Evolutionary conservation across 2,797 vertebrate species (phyloP), one percentile per base, ranked within the genome.

Genomic region (Setipinna tenuifilis): DNA sequence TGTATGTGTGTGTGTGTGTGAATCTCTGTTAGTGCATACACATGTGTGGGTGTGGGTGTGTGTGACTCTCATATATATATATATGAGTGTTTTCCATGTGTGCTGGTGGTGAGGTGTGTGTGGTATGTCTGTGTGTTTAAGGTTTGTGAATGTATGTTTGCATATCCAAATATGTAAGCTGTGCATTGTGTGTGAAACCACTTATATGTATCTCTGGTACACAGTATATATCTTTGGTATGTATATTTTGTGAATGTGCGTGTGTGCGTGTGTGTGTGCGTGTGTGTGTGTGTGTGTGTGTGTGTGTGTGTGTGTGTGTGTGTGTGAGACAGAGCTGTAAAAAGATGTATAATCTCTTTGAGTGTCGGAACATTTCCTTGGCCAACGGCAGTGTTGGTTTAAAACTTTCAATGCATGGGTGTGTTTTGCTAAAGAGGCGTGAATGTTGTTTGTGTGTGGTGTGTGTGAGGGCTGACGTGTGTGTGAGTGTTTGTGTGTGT

Each of bases 341-440:
- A 68, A 25, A 28, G 62, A 71, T 35, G 68, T 14, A 28, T 71
- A 71, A 35, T 71, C 25, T 14, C 28, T 35, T 71, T 35, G 28
- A 71, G 28, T 35, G 68, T 71, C 28, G 17, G 28, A 71, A 71
- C 68, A 71, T 71, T 71, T 71, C 68, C 68, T 71, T 71, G 25
- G 10, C 14, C 28, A 71, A 12, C 35, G 61, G 61, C 25, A 12
- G 61, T 65, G 61, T 28, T 65, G 65, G 65, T 31, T 71, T 71
- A 71, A 35, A 71, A 35, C 65, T 35, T 71, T 19, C 68, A 71
- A 71, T 71, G 31, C 28, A 31, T 65, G 61, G 23, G 61, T 65
- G 23, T 65, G 61, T 65, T 65, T 65, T 25, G 23, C 23, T 65
- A 65, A 65, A 71, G 28, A 71, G 68, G 68, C 28, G 31, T 71